Conservation (phyloP, 2,113 vertebrate species). For the Oreocharis arfaki region DNA sequence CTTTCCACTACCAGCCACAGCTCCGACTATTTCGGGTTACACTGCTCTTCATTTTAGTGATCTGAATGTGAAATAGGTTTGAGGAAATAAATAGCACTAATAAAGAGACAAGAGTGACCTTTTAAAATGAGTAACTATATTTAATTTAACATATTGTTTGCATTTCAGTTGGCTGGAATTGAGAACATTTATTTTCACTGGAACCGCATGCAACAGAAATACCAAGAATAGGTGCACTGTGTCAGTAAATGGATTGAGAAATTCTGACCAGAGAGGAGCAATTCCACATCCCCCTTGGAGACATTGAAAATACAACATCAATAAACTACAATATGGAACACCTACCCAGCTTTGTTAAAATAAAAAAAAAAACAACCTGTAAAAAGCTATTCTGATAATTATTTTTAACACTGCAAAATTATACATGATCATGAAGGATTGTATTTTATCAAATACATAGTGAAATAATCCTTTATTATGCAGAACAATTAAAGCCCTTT, state of each 20-base stretch:
- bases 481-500: not conserved
- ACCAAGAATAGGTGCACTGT: fast-evolving
- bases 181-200: not conserved
- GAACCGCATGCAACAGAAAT: not conserved
- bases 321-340: not conserved
- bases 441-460: not conserved
- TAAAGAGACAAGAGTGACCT: not conserved
- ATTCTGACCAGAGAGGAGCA: not conserved
- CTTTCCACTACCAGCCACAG: not conserved
- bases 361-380: not conserved
- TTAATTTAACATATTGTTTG: not conserved
- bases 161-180: not conserved
- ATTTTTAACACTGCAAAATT: not conserved
- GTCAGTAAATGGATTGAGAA: not conserved
- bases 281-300: not conserved
- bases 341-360: not conserved
- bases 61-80: not conserved
- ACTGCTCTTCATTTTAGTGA: not conserved
- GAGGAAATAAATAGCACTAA: not conserved
- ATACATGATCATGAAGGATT: not conserved
- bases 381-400: not conserved
- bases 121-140: not conserved
- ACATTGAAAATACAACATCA: not conserved
- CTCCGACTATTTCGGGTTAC: not conserved
- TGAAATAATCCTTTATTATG: not conserved